Base-by-base conservation (phyloP, 2,797 vertebrate species). In the Semaprochilodus insignis region DNA sequence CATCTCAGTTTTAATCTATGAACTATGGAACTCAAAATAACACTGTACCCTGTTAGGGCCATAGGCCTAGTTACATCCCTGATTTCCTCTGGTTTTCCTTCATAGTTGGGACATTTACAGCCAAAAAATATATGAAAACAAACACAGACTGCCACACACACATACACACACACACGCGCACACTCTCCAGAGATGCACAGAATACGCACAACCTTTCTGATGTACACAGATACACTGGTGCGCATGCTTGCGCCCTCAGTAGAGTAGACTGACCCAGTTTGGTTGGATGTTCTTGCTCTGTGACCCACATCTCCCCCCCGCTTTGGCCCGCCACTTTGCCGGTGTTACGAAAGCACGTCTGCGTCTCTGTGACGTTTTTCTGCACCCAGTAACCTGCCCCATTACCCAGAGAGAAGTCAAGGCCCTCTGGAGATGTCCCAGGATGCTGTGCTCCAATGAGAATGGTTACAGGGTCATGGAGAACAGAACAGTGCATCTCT, bases 401-500 rank as follows among this genome's bases (percentile, higher is more conserved):
- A 1, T 67, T 76, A 76, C 72, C 83, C 74, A 21, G 25, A 62
- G 60, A 72, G 36, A 77, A 54, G 21, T 16, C 34, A 54, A 17
- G 3, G 31, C 66, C 62, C 73, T 54, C 27, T 70, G 44, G 21
- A 66, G 34, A 63, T 63, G 21, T 84, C 36, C 83, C 80, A 82
- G 55, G 23, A 87, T 40, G 59, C 74, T 57, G 34, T 27, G 71
- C 63, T 73, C 31, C 52, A 4, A 6, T 79, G n/a, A 78, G 71
- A 76, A 44, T 15, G 10, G 63, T 21, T 55, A 10, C 55, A 63
- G 55, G 57, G 62, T 75, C 55, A 73, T 66, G 44, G 60, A 51
- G 71, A 36, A 23, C 25, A 85, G 89, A 88, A 89, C 90, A 92
- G 91, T 84, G 11, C 13, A 51, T 14, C 25, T 73, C 40, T 63